Percentiles rank a stretch among this genome's conserved stretches.
Conservation (phyloP, 2,797 vertebrate species). For the Acropternis orthonyx region DNA sequence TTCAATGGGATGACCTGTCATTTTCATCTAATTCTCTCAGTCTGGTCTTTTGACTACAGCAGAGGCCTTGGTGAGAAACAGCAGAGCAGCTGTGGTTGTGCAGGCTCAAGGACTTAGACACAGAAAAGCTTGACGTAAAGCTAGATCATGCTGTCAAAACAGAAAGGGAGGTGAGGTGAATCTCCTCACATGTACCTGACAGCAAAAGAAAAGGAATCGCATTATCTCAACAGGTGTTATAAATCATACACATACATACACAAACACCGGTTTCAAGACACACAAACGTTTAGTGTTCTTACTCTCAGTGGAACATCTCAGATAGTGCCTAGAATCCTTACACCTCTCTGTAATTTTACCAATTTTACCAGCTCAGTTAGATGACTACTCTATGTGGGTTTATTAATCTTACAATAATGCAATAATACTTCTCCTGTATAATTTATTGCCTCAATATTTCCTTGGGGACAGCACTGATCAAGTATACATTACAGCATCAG, state of each 20-base stretch:
- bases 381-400: background rate
- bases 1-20: background rate
- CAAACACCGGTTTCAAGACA: background rate
- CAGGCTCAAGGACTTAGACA: background rate
- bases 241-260: background rate
- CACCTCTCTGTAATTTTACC: background rate
- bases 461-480: background rate
- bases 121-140: background rate
- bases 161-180: background rate
- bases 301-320: background rate
- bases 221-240: background rate
- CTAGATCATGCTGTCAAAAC: background rate
- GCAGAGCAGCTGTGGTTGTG: background rate
- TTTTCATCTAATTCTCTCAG: background rate
- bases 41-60: background rate
- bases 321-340: background rate
- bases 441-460: background rate
- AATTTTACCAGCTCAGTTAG: background rate
- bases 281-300: rapidly evolving
- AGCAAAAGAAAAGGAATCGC: background rate
- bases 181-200: background rate
- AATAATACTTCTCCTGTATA: background rate
- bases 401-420: background rate
- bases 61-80: background rate
- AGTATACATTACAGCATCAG: rapidly evolving